These are phyloP conservation scores for Macropodus opercularis DNA, from an alignment of 2,797 vertebrate genomes.

Conservation along the genomic window DNA sequence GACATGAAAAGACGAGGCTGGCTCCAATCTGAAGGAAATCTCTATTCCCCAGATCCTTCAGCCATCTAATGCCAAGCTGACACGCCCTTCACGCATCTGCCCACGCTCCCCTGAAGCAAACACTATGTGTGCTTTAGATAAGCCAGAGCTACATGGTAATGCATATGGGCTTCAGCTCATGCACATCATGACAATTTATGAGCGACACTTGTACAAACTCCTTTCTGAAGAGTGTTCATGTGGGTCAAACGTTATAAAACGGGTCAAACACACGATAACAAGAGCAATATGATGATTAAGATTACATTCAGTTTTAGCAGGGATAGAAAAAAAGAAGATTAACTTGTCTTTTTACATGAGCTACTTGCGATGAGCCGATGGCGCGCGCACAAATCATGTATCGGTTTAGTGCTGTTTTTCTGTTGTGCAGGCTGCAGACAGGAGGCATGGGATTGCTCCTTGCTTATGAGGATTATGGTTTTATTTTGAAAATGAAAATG, in stretches of 20 bases:
- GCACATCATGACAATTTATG: conserved; percentile 37
- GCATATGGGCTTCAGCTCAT: conserved; percentile 37
- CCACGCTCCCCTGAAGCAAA: conserved; percentile 21
- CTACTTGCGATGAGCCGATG: conserved; percentile 13
- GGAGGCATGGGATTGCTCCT: conserved; percentile 56
- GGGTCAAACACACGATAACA: conserved; percentile 16
- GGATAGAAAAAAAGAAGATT: conserved; percentile 29
- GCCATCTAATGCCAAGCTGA: conserved; percentile 50
- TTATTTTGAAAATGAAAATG: conserved; percentile 73
- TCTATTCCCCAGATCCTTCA: conserved; percentile 58
- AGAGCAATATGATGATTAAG: conserved; percentile 16
- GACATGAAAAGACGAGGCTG: conserved; percentile 69
- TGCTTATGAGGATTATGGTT: conserved; percentile 70
- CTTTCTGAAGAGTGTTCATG: background rate
- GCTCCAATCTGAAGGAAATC: conserved; percentile 68
- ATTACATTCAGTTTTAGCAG: conserved; percentile 14
- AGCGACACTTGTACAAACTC: conserved; percentile 23
- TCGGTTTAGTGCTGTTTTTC: conserved; percentile 35
- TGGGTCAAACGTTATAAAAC: conserved; percentile 11
- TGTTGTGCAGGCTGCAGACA: conserved; percentile 35
- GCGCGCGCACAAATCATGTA: conserved; percentile 14
- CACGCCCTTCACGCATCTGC: conserved; percentile 63
- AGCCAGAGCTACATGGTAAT: conserved; percentile 24
- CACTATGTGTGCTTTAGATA: conserved; percentile 59
- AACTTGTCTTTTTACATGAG: conserved; percentile 43